Base-by-base conservation (phyloP, 2,797 vertebrate species). In the Pseudopleuronectes americanus region DNA sequence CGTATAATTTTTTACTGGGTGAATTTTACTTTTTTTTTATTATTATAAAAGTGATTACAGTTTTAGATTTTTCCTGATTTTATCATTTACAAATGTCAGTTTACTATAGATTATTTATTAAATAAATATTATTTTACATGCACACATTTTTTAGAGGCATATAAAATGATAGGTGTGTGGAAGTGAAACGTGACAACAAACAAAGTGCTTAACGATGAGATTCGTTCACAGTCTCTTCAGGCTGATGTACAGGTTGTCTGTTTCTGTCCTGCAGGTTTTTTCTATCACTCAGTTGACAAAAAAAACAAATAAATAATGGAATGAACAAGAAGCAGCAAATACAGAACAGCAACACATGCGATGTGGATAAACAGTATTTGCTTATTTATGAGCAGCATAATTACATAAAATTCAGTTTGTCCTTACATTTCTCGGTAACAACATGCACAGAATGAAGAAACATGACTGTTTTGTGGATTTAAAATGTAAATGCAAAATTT, bases 111-210 rank as follows among this genome's bases (percentile, higher is more conserved):
- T 23, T n/a, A 14, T 3, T 55, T 51, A 2, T 56, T 12, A 12
- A 41, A 47, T 28, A 12, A 2, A 4, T 28, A 8, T 43, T 54
- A 7, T 59, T 16, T 68, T 54, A 47, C 59, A 36, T n/a, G 10
- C 45, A 3, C 41, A 26, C 52, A 0, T 12, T 49, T 49, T 68
- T 33, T 67, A 10, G 17, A 45, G 12, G 26, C n/a, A 43, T 23
- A 53, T 59, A 52, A 68, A 49, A 36, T 75, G 62, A 28, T 68
- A 74, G 77, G 48, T 63, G 62, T 48, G 12, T 62, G 49, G 68
- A 31, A 64, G 48, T 49, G n/a, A 69, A 82, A 68, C 47, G 17
- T n/a, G 24, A 73, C 55, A 41, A 41, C 54, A 38, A 66, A 56
- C 17, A 24, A 22, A 55, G 56, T 67, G 54, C 77, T 71, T 43